These are phyloP conservation scores for Vanessa cardui DNA, from an alignment of 2,888 invertebrate genomes.

Conservation along the genomic window DNA sequence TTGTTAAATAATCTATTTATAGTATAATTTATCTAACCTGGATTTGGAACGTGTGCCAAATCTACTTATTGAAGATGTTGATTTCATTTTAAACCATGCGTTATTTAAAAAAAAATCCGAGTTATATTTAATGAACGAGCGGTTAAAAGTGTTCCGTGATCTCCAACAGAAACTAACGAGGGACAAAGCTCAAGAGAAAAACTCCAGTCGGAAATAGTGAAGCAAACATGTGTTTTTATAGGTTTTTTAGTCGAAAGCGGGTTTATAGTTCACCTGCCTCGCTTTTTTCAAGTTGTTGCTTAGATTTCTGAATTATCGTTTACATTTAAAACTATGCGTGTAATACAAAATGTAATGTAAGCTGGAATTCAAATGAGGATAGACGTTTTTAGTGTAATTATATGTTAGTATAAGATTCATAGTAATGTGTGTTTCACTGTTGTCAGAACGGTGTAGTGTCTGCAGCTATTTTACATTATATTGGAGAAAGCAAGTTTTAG, in stretches of 20 bases:
- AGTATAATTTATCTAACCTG: no score
- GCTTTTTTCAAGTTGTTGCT: background rate
- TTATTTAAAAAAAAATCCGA: background rate
- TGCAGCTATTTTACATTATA: background rate
- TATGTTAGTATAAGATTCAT: no score
- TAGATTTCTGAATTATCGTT: background rate
- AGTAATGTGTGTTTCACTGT: no score
- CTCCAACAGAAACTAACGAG: conserved; percentile 14
- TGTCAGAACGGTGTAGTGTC: no score
- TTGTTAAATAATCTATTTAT: no score
- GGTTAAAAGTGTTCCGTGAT: background rate
- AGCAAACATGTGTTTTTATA: conserved; percentile 8
- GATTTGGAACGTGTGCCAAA: no score
- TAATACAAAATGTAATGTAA: no score
- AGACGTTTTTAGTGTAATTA: no score
- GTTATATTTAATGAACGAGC: conserved; percentile 7
- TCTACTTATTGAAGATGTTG: no score
- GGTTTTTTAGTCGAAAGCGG: background rate
- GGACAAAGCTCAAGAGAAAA: conserved; percentile 11
- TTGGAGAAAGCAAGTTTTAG: no score
- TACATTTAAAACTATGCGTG: background rate
- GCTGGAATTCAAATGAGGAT: no score
- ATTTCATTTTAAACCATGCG: no score
- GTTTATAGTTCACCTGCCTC: background rate
- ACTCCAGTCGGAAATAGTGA: conserved; percentile 9